Base-by-base conservation (phyloP, 2,113 vertebrate genomes). In the Diadophis punctatus region DNA sequence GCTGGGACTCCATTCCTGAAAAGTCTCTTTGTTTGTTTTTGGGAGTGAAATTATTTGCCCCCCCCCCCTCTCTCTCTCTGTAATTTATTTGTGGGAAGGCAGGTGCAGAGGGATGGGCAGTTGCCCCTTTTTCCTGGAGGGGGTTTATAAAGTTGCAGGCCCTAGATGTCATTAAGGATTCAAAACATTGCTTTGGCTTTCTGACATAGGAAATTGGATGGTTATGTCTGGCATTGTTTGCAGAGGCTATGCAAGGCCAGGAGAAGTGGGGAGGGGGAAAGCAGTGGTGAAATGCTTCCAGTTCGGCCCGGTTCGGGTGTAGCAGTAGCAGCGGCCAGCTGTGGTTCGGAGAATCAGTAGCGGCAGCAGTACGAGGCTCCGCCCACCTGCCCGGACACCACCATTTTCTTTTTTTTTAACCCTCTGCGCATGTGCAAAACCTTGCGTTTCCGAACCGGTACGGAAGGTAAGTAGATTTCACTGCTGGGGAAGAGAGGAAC, bases 21-120 rank as follows among this genome's bases (percentile, higher is more conserved):
- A 34, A 74, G 12, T 74, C 14, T n/a, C 4, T 16, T 63, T n/a
- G 11, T n/a, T 74, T 34, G 4, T 74, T 68, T 12, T n/a, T 68
- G 6, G 9, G 4, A 60, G 14, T 16, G n/a, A 74, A 74, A 74
- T 18, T 16, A 74, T 74, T 74, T 74, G 30, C 63, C 11, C 18
- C 1, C 18, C 18, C 20, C 0, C 20, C 6, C 30, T 3, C 12
- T 1, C 56, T 12, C 0, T n/a, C 60, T n/a, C 30, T 68, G 8
- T 60, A 27, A 60, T 60, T 60, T 60, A 60, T 60, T 60, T 60
- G 4, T 7, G 14, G 63, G n/a, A 16, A 6, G 14, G 30, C 12
- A 74, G 63, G 30, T 55, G n/a, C 30, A 74, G 63, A 74, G 0
- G n/a, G 63, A 74, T 18, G 12, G 0, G 6, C 16, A 34, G 30